Conservation (phyloP, 1,140 invertebrate genomes). For the Monomorium pharaonis region DNA sequence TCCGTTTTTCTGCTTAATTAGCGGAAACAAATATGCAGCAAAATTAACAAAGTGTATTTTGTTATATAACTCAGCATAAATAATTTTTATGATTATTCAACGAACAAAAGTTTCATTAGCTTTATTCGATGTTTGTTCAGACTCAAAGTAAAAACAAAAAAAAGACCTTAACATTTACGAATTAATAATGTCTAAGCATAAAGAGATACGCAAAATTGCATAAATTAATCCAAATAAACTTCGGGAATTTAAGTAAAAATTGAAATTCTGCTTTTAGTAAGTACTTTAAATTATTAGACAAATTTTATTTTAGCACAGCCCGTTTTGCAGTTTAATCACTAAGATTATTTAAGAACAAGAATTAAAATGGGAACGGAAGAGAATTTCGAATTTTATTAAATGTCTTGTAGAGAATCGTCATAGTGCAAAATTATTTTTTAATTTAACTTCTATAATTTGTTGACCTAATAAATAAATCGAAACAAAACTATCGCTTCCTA, state of each 20-base stretch:
- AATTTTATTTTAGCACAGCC: not conserved
- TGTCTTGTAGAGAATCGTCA: not conserved
- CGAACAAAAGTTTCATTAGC: not conserved
- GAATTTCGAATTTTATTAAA: not conserved
- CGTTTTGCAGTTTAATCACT: not conserved
- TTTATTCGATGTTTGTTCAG: not conserved
- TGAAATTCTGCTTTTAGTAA: not conserved
- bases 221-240: not conserved
- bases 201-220: not conserved
- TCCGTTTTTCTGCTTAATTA: not conserved
- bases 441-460: not conserved
- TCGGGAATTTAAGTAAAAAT: not conserved
- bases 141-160: not conserved
- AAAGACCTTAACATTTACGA: not conserved
- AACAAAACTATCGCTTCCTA: not conserved
- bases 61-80: not conserved
- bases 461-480: not conserved
- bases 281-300: not conserved
- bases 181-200: not conserved
- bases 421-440: not conserved
- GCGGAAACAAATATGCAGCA: not conserved
- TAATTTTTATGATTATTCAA: conserved; percentile 19
- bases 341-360: not conserved
- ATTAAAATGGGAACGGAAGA: not conserved
- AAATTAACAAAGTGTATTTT: not conserved